Evolutionary conservation across 2,797 vertebrate species (phyloP).

Genomic region (Meriones psammophilus): DNA sequence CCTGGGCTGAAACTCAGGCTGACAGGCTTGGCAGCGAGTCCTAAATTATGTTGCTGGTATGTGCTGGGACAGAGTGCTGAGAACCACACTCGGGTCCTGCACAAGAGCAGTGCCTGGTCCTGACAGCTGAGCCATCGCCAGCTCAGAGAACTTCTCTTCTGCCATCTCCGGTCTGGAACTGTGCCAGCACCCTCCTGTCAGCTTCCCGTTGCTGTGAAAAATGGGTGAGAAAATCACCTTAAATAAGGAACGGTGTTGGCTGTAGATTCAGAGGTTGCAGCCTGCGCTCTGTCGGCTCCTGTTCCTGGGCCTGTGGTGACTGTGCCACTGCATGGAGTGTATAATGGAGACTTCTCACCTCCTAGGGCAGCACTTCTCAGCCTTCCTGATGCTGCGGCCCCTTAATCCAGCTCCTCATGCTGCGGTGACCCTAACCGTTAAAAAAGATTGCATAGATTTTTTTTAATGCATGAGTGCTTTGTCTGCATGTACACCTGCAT

Average conservation of each 20-base stretch:
- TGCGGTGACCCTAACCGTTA: background rate
- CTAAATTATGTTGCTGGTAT: background rate
- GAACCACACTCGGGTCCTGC: no score
- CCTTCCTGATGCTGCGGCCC: background rate
- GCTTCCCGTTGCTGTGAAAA: background rate
- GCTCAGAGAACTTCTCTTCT: background rate
- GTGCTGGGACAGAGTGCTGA: background rate
- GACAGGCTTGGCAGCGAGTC: background rate
- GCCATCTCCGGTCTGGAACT: constrained; percentile 12
- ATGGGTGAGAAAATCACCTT: background rate
- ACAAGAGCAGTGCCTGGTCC: no score
- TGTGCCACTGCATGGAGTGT: background rate
- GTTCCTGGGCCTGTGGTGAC: background rate
- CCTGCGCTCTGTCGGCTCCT: background rate
- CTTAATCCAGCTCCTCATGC: background rate
- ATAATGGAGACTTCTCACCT: background rate
- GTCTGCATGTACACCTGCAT: no score
- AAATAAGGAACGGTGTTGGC: background rate
- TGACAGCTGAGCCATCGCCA: background rate
- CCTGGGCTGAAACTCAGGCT: background rate
- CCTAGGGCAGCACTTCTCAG: background rate
- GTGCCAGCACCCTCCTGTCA: background rate
- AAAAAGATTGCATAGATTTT: background rate
- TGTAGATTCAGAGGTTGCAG: background rate
- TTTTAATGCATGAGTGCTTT: no score